Percentiles rank a stretch among this genome's conserved stretches.
Evolutionary conservation across 2,797 vertebrate genomes (phyloP).

Genomic region (Danio jaintianensis): DNA sequence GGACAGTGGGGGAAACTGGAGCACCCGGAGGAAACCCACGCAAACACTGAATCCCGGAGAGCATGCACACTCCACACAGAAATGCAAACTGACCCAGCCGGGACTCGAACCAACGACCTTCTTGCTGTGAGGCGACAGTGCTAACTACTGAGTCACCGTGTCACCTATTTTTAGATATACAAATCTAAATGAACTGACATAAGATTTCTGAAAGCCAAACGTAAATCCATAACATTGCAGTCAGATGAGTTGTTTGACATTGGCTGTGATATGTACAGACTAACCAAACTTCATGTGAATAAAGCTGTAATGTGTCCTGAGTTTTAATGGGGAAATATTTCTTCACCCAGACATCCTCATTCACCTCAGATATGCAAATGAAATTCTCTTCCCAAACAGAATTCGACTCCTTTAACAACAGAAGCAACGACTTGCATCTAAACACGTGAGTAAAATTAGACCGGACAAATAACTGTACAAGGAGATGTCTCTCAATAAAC

Average conservation of each 20-base stretch:
- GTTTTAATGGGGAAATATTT: background rate
- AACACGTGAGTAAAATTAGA: background rate
- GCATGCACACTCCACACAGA: no score
- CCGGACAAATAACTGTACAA: background rate
- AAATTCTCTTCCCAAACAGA: background rate
- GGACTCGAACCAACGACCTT: no score
- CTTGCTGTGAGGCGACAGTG: no score
- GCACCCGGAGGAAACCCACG: no score
- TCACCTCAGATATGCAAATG: constrained; percentile 8
- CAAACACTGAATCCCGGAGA: no score
- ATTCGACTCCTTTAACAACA: background rate
- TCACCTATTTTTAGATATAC: no score
- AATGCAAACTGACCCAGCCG: no score
- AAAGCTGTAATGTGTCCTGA: background rate
- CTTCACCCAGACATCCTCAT: background rate
- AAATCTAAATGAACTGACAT: no score
- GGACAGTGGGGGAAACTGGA: no score
- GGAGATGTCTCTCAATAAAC: background rate
- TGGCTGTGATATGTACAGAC: background rate
- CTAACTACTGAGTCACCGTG: no score
- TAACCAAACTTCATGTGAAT: background rate
- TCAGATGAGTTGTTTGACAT: background rate
- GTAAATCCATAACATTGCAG: no score
- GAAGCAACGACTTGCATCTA: background rate
- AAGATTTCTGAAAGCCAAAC: no score